Evolutionary conservation across 2,113 vertebrate species (phyloP).

Genomic region (Bufo bufo): DNA sequence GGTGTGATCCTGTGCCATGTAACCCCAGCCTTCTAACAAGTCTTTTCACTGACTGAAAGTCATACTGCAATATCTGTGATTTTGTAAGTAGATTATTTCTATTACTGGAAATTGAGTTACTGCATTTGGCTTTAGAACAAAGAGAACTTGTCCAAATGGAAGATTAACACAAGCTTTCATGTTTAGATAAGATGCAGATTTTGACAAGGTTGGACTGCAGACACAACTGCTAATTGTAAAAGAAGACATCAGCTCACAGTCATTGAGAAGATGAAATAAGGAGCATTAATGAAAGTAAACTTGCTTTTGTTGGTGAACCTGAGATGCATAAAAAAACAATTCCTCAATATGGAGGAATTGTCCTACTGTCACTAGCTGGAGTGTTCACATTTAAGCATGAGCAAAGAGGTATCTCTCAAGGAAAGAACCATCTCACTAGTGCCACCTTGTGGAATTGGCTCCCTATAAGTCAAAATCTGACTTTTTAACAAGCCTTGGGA

Average conservation of each 20-base stretch:
- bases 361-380: no score
- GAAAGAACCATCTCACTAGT: no score
- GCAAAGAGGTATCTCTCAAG: no score
- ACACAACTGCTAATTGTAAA: constrained; percentile 5
- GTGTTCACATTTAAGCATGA: no score
- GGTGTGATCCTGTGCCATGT: neutral
- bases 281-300: neutral
- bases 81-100: constrained; percentile 4
- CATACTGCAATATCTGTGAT: neutral
- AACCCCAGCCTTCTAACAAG: neutral
- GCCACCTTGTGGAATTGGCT: no score
- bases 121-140: constrained; percentile 27
- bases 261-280: neutral
- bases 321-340: neutral
- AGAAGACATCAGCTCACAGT: neutral
- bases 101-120: constrained; percentile 16
- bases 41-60: neutral
- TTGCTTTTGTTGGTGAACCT: neutral
- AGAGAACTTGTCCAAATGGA: constrained; percentile 8
- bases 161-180: constrained; percentile 20
- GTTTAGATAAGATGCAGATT: constrained; percentile 36
- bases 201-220: neutral
- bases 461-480: no score
- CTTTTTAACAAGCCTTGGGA: no score
- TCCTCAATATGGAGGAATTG: no score